Percentiles rank a stretch among this genome's conserved stretches.
Conservation (phyloP, 2,113 vertebrate genomes). For the Chamaea fasciata region DNA sequence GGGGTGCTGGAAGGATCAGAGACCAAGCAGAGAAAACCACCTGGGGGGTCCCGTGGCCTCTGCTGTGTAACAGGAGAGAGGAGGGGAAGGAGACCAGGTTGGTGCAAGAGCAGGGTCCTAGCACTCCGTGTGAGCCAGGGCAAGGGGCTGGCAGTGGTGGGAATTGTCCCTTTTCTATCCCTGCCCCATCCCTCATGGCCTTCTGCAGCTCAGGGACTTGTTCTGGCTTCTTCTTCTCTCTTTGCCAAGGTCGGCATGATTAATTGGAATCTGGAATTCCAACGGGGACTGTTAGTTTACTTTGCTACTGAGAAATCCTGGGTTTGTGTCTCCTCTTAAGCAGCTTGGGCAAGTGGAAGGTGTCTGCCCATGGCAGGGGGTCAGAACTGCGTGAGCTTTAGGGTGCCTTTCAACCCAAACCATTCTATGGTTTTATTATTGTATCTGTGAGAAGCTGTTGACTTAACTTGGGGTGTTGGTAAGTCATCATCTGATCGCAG, state of each 20-base stretch:
- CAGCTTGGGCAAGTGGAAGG: background rate
- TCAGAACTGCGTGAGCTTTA: background rate
- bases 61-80: background rate
- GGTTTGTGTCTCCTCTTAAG: background rate
- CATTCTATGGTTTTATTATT: rapidly evolving
- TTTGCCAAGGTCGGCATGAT: too few relatives aligned
- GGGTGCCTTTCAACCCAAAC: background rate
- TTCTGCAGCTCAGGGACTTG: background rate
- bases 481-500: rapidly evolving
- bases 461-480: background rate
- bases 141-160: background rate
- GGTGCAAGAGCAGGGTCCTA: rapidly evolving
- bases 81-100: rapidly evolving
- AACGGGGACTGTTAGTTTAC: background rate
- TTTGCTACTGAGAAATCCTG: background rate
- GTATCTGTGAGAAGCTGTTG: background rate
- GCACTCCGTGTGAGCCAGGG: rapidly evolving
- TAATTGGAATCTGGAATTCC: too few relatives aligned
- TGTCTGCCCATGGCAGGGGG: background rate
- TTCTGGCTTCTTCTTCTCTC: too few relatives aligned
- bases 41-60: background rate
- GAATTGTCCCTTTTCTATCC: background rate
- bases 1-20: background rate
- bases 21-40: too few relatives aligned
- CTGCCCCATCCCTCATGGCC: background rate